phyloP scores from a whole-genome alignment of 2,888 invertebrate species.

The Axea sp. region DNA sequence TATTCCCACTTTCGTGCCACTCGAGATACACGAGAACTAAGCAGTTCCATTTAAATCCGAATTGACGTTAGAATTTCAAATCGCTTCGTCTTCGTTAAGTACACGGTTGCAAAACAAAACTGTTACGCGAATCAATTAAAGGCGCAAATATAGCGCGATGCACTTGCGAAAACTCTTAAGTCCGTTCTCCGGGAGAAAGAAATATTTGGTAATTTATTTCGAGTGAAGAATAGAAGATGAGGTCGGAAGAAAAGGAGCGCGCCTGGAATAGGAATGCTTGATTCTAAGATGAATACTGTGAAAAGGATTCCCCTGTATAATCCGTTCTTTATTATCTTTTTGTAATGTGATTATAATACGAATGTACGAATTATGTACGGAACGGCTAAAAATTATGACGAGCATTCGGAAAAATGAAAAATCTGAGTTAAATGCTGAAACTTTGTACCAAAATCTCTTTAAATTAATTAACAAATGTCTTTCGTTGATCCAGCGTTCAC shows the following conservation, averaged over 20 bases:
- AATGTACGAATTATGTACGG: constrained; percentile 22
- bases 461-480: no score
- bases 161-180: constrained; percentile 17
- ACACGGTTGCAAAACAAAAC: constrained; percentile 23
- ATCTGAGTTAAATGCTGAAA: no score
- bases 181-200: constrained; percentile 12
- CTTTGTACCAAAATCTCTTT: no score
- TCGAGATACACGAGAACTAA: constrained; percentile 6
- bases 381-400: constrained; percentile 7
- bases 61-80: constrained; percentile 51
- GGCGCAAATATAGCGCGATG: constrained; percentile 35
- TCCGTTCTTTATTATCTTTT: no score
- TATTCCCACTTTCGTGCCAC: no score
- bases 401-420: no score
- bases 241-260: constrained; percentile 8
- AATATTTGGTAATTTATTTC: constrained; percentile 41
- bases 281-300: constrained; percentile 9
- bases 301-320: constrained; percentile 31
- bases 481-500: no score
- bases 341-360: constrained; percentile 42
- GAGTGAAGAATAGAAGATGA: constrained; percentile 25
- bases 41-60: constrained; percentile 38
- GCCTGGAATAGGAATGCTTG: constrained; percentile 12
- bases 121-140: constrained; percentile 40
- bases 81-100: constrained; percentile 34